Conservation (phyloP, 1,140 invertebrate genomes). For the Drosophila oshimai region DNA sequence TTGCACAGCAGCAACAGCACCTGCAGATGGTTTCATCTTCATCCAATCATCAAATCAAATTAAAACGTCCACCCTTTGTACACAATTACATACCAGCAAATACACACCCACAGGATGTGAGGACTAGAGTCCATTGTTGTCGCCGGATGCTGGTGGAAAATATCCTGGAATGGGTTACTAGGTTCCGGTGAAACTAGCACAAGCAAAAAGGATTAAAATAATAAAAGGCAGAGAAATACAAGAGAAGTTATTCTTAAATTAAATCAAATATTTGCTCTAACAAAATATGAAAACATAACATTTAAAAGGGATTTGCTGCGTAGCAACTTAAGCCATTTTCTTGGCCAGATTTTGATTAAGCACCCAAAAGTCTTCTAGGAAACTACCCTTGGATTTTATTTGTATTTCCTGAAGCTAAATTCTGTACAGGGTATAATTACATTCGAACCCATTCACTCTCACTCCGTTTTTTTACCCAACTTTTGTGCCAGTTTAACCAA, state of each 20-base stretch:
- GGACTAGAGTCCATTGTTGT: conserved; percentile 23
- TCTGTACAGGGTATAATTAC: background rate
- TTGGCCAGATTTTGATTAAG: no score
- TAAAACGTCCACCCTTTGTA: conserved; percentile 66
- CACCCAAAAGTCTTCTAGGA: no score
- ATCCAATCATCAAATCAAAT: conserved; percentile 73
- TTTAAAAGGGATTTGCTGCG: no score
- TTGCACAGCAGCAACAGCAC: no score
- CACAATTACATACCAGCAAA: conserved; percentile 3
- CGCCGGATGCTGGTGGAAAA: background rate
- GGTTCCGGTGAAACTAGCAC: background rate
- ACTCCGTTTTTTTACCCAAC: background rate
- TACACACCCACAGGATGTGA: background rate
- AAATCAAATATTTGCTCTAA: background rate
- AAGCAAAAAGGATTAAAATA: background rate
- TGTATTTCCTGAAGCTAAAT: no score
- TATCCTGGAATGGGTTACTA: background rate
- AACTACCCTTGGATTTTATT: no score
- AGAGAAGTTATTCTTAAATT: background rate
- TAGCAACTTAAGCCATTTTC: no score
- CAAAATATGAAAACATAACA: no score
- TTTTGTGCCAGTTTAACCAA: background rate
- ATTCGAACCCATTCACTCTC: background rate
- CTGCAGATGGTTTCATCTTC: conserved; percentile 11
- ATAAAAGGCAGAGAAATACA: background rate